Evolutionary conservation across 2,113 vertebrate species (phyloP), one percentile per base, ranked within the genome.

Genomic region (Chlorocebus sabaeus): DNA sequence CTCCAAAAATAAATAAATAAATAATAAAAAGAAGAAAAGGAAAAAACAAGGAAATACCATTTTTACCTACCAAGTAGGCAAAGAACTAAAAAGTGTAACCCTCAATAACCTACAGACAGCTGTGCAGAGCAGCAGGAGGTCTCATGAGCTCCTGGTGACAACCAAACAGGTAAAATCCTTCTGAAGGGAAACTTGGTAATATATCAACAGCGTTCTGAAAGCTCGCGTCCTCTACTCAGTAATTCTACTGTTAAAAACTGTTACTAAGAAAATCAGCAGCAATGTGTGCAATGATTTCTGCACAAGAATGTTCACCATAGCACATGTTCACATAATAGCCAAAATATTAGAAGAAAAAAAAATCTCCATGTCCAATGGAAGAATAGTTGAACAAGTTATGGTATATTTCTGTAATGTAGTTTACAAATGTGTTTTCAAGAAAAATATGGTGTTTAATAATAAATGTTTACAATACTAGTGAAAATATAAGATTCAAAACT

Each of bases 141-240:
- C 59, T 75, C 76, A 43, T 2, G 68, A 0, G 38, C 38, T 89
- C 38, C 43, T 91, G 50, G 52, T 82, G 40, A 27, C 17, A 91
- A 43, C 68, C 43, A 93, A 96, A 90, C 30, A 76, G 72, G 67
- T 82, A 90, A 93, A 75, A 84, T 82, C 92, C 89, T 78, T 86
- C 86, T 73, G 43, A 88, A 95, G 82, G 38, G 82, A 91, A 91
- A 86, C 59, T 45, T 82, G 76, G 75, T 59, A 91, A 40, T 18
- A 76, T 78, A 73, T 23, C 64, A 91, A 90, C 78, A 91, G 85
- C 20, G 43, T 23, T 43, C 70, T 27, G 48, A 82, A 89, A 45
- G 17, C 67, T 93, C 72, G 84, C 25, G 73, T 43, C 52, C 40
- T 84, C 43, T 22, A 89, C 89, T 86, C 90, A 93, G 72, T 50